phyloP scores from a whole-genome alignment of 2,888 invertebrate genomes.

The Boloria selene region DNA sequence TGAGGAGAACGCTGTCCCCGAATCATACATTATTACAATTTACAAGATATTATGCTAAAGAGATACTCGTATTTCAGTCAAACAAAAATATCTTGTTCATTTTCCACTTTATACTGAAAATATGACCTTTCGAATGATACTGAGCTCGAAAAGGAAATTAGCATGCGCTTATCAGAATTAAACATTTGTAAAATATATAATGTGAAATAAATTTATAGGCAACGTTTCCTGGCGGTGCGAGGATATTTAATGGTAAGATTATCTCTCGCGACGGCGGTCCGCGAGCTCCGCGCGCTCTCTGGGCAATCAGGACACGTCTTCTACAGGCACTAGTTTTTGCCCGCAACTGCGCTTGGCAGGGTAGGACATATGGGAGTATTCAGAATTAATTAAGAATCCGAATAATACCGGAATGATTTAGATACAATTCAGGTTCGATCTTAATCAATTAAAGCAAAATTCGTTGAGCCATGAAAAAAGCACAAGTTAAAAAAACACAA shows the following conservation, averaged over 20 bases:
- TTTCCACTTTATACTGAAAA: slow-evolving; percentile 4
- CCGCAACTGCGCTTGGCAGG: too few relatives aligned
- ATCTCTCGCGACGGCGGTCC: background rate
- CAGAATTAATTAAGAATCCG: too few relatives aligned
- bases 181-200: slow-evolving; percentile 27
- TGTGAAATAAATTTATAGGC: slow-evolving; percentile 24
- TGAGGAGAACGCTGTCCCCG: too few relatives aligned
- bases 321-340: too few relatives aligned
- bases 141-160: slow-evolving; percentile 27
- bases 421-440: too few relatives aligned
- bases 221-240: slow-evolving; percentile 14
- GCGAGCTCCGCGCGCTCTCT: too few relatives aligned
- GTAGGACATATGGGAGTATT: too few relatives aligned
- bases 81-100: slow-evolving; percentile 5
- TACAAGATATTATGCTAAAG: background rate
- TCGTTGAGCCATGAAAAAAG: too few relatives aligned
- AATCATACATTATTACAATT: background rate
- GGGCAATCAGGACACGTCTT: too few relatives aligned
- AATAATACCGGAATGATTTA: too few relatives aligned
- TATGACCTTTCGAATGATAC: background rate
- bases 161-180: slow-evolving; percentile 22
- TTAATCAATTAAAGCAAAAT: too few relatives aligned
- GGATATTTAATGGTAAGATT: slow-evolving; percentile 21
- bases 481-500: too few relatives aligned
- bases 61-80: background rate